Conservation (phyloP, 2,113 vertebrate species). For the Neolamprologus brichardi region DNA sequence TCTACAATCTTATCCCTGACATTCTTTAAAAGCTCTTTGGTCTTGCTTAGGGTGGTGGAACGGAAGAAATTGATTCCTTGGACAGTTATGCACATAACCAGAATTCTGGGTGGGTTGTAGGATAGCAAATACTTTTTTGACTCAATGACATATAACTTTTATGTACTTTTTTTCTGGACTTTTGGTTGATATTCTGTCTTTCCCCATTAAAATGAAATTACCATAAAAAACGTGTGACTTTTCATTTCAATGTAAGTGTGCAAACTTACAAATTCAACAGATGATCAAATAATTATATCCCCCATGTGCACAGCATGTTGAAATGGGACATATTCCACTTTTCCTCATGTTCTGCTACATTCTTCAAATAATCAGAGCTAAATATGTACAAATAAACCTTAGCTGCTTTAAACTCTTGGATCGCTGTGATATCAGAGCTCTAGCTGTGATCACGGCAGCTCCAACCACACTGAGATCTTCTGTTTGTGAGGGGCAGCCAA, state of each 20-base stretch:
- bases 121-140: neutral
- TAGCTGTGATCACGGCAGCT: neutral
- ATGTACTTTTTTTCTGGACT: neutral
- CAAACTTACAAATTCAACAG: neutral
- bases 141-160: neutral
- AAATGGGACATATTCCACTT: neutral
- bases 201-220: neutral
- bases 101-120: neutral
- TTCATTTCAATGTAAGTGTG: neutral
- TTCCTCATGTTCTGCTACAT: neutral
- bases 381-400: neutral
- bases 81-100: neutral
- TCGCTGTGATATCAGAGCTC: accelerated
- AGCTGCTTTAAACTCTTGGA: neutral
- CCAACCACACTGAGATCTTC: neutral
- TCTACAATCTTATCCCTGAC: neutral
- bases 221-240: neutral
- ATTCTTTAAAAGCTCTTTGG: neutral
- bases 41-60: neutral
- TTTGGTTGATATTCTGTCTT: neutral
- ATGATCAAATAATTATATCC: accelerated
- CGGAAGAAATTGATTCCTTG: neutral
- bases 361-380: neutral
- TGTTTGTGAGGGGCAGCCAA: neutral
- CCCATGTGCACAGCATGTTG: neutral